Evolutionary conservation across 2,888 invertebrate species (phyloP), one percentile per base, ranked within the genome.

Genomic region (Tachystola acroxantha): DNA sequence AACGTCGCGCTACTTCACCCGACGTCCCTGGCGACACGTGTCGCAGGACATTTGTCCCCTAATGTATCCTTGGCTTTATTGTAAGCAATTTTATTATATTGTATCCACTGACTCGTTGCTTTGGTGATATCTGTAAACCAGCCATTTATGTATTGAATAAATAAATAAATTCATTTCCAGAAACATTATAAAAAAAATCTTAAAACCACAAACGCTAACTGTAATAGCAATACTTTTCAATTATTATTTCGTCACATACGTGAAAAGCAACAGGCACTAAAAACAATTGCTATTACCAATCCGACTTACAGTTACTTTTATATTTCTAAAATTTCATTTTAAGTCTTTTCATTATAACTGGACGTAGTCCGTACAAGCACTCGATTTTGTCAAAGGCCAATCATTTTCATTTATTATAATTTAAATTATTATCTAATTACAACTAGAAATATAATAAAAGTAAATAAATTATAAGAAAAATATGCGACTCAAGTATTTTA

Each of bases 291-390:
- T 30, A 19, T 28, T 28, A 24, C 24, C n/a, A 24, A 24, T 24
- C 3, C 24, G 32, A 16, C 33, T 30, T 31, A 33, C 26, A 19
- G 12, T 25, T 33, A 29, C 20, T 14, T 33, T 40, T 19, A 10
- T 37, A 31, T 24, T 63, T 59, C 70, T 71, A 66, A 66, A 76
- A 71, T 80, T 82, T 78, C 65, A 70, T 70, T 64, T 77, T 57
- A 84, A 84, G 84, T 84, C 85, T 84, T 85, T 84, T 82, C 69
- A 57, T 63, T 70, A 57, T 52, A 52, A 53, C 56, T 68, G 84
- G 85, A 84, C 84, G 73, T 50, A 54, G 84, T 81, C 81, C 85
- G 40, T 50, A 49, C 72, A 78, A 84, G 82, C 85, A 84, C 85
- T 66, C 80, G 43, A 62, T 65, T 71, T 65, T 64, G 51, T 48